A percentile compares a stretch with the other conserved stretches of the same genome.
These are phyloP conservation scores for Epizoanthus illoricatus DNA, from an alignment of 92 coral and sea anemone genomes.

Conservation along the genomic window DNA sequence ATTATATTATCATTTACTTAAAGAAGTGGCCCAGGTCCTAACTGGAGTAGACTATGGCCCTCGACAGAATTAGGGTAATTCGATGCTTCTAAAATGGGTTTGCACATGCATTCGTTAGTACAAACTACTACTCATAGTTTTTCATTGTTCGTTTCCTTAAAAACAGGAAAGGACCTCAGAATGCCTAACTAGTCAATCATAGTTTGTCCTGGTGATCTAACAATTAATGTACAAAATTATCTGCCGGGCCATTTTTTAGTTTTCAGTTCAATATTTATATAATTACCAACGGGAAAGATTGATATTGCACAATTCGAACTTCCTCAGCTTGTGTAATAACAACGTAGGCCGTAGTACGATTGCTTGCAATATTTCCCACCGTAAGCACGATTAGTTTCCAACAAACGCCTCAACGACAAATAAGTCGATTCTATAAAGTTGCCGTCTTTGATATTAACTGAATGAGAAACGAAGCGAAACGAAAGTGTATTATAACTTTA, in stretches of 20 bases:
- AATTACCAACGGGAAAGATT: background rate
- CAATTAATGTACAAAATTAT: background rate
- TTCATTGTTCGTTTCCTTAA: background rate
- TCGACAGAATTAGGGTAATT: background rate
- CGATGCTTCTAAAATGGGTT: constrained; percentile 4
- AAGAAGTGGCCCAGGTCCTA: no score
- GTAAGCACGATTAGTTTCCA: background rate
- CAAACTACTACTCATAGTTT: background rate
- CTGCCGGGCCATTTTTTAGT: background rate
- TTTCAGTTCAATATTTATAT: background rate
- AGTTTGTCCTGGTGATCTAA: background rate
- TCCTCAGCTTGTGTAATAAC: background rate
- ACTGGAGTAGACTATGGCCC: background rate
- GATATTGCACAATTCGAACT: constrained; percentile 30
- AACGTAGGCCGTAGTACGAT: background rate
- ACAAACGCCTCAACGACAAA: background rate
- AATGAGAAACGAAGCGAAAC: constrained; percentile 21
- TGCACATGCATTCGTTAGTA: background rate
- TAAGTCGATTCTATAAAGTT: background rate
- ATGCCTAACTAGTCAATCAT: background rate
- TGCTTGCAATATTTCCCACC: background rate
- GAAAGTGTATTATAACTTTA: background rate
- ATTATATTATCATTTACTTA: no score
- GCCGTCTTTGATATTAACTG: background rate
- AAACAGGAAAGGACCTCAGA: background rate